These are phyloP conservation scores for Resseliella maxima DNA, from an alignment of 2,888 invertebrate genomes.

Conservation along the genomic window DNA sequence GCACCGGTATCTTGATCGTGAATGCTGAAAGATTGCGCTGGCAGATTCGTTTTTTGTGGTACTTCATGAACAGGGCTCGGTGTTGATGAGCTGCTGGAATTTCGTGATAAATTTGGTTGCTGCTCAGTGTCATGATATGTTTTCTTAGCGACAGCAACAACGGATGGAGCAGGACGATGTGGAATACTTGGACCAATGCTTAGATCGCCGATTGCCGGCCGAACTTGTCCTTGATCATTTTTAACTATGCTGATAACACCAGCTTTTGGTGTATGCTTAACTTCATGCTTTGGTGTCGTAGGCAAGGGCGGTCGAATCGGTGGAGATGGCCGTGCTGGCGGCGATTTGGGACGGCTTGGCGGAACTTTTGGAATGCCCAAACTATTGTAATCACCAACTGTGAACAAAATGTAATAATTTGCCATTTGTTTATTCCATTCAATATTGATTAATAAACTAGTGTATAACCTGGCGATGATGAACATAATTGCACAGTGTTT, in stretches of 20 bases:
- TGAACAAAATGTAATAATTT: conserved; percentile 21
- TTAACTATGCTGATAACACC: conserved; percentile 70
- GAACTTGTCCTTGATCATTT: background rate
- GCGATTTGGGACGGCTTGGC: conserved; percentile 67
- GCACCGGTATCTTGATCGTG: conserved; percentile 63
- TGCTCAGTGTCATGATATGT: background rate
- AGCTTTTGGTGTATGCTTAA: conserved; percentile 68
- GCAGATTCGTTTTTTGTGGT: conserved; percentile 44
- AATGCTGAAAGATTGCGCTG: conserved; percentile 58
- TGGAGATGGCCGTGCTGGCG: conserved; percentile 63
- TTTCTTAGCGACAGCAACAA: background rate
- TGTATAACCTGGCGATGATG: conserved; percentile 60
- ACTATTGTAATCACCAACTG: conserved; percentile 60
- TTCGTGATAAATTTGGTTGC: background rate
- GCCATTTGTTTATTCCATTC: background rate
- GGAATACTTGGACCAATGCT: conserved; percentile 60
- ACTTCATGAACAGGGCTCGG: conserved; percentile 5
- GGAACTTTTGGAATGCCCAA: conserved; percentile 70
- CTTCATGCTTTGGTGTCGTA: conserved; percentile 67
- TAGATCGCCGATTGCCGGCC: conserved; percentile 62
- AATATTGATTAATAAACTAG: background rate
- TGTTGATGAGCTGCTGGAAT: conserved; percentile 43
- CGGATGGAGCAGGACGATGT: conserved; percentile 61
- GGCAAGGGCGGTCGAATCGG: conserved; percentile 71
- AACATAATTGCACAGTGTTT: conserved; percentile 82